phyloP scores from a whole-genome alignment of 2,888 invertebrate genomes.

The Drosophila incognita region DNA sequence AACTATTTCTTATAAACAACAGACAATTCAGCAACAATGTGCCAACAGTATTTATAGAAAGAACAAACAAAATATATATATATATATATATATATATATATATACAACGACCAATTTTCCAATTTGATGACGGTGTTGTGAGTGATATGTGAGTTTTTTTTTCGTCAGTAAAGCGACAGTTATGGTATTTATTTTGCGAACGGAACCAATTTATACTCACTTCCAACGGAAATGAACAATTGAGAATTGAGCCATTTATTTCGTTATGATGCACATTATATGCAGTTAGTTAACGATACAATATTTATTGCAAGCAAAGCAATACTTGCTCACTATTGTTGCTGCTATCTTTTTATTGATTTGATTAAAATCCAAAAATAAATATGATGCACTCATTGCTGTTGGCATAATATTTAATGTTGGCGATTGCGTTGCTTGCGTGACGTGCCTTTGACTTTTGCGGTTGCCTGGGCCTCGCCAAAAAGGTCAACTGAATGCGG shows the following conservation, averaged over 20 bases:
- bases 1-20: constrained; percentile 2
- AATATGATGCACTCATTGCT: constrained; percentile 67
- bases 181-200: constrained; percentile 1
- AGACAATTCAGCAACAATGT: constrained; percentile 1
- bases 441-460: constrained; percentile 67
- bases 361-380: constrained; percentile 77
- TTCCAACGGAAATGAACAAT: constrained; percentile 1
- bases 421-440: constrained; percentile 50
- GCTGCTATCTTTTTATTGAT: constrained; percentile 59
- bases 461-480: constrained; percentile 8
- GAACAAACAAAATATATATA: background rate
- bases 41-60: background rate
- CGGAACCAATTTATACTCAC: constrained; percentile 6
- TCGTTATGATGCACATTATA: background rate
- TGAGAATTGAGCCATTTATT: constrained; percentile 9
- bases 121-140: background rate
- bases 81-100: background rate
- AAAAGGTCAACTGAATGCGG: constrained; percentile 70
- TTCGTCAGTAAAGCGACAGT: background rate
- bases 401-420: constrained; percentile 42
- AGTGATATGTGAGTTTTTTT: background rate
- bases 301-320: background rate
- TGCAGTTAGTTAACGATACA: background rate
- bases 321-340: background rate
- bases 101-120: background rate